Evolutionary conservation across 2,888 invertebrate species (phyloP), one percentile per base, ranked within the genome.

Genomic region (Drosophila gaucha): DNA sequence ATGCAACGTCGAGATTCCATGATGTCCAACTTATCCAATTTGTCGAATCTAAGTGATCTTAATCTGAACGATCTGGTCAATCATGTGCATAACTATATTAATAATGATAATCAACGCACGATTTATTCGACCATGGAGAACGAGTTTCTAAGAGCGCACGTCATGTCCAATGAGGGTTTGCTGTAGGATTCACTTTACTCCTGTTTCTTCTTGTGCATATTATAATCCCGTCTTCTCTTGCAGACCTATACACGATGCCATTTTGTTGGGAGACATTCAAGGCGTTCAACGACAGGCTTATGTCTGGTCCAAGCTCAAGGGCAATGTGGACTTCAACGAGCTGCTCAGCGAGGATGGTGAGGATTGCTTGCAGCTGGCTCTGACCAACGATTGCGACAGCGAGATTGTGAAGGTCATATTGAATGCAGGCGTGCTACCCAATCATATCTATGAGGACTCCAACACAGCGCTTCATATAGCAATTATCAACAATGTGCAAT

Each of bases 391-490:
- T 44, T 76, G 85, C 18, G 72, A 70, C 2, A 66, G 80, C 1
- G 63, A 71, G 36, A 86, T 89, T 6, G 74, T 90, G 2, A 58
- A 78, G 16, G 62, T 83, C 1, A 31, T 91, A 3, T 24, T 91
- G 1, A 62, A 67, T 2, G 74, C 82, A 3, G 78, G 86, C 12
- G 63, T 86, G 1, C 31, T 85, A 12, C 47, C 86, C 1, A 83
- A 89, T 33, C 75, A 73, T 16, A 39, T 88, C 2, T 90, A 91
- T 54, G 74, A 78, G 8, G 77, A 89, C 5, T 80, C 83, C 6
- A 91, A 91, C 46, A 91, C 86, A 9, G 77, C 86, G 2, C 38
- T 91, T 12, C 91, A 91, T 58, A 59, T 91, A 50, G 90, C 91
- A 2, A 72, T 91, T 6, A 64, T 85, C 0, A 84, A 91, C 64